Base-by-base conservation (phyloP, 1,140 invertebrate genomes). In the Ostrea denselamellosa region DNA sequence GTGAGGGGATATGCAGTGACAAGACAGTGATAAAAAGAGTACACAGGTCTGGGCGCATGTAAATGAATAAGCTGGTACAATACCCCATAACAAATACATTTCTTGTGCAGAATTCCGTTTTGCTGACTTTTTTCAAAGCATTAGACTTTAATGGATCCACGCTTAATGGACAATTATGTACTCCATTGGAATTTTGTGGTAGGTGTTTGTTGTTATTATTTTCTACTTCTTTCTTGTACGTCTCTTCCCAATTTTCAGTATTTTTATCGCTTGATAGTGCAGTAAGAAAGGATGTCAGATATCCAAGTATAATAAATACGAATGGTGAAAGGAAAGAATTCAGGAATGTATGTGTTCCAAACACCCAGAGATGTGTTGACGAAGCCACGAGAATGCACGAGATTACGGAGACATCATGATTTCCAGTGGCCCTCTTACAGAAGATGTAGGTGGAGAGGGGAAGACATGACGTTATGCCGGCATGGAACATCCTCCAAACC, bases 241-340 rank as follows among this genome's bases (percentile, higher is more conserved):
- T 53, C n/a, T 17, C 28, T 56, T 52, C 12, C 0, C 28, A 53
- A 1, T 53, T 34, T 17, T 62, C 4, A 22, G 25, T 82, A 51
- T 44, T 22, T 58, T 77, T 71, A 8, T 44, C 9, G 25, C 56
- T 17, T 44, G 12, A 56, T 54, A n/a, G 68, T 28, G 53, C 4
- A 34, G 8, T 58, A 54, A 52, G 83, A 81, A 44, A 51, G 44
- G 34, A 44, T 89, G 52, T 83, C 14, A 53, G 12, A 54, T 83
- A 22, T 52, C 82, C 83, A 8, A 93, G 28, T 8, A 86, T 34
- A 17, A 90, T 65, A 83, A 93, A 93, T 2, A 92, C 62, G 52
- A 92, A 87, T 8, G 94, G 93, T 0, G 93, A 86, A 1, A 93
- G 84, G 82, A 94, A 92, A 65, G 91, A 93, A 85, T 94, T 93